Percentiles rank a stretch among this genome's conserved stretches.
Conservation (phyloP, 2,113 vertebrate species). For the Danio rerio region GRCz12tu NC_133179.1:19166501-19167000, state of each 20-base stretch:
- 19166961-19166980: constrained; percentile 48
- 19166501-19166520: not conserved
- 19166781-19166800: not conserved
- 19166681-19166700: not conserved
- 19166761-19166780: not conserved
- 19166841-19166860: not conserved
- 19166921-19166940: constrained; percentile 32
- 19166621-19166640: not conserved
- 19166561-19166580: not conserved
- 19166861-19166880: not conserved
- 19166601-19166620: not conserved
- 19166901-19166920: constrained; percentile 4
- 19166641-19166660: no score
- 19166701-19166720: not conserved
- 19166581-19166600: constrained; percentile 4
- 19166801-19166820: no score
- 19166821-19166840: not conserved
- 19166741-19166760: not conserved
- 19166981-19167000: constrained; percentile 34
- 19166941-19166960: constrained; percentile 30
- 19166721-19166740: not conserved
- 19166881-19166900: not conserved
- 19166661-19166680: constrained; percentile 15
- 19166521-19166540: not conserved
- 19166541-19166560: not conserved